A percentile compares a stretch with the other conserved stretches of the same genome.
Conservation (phyloP, 2,797 vertebrate genomes). For the Cyprinella venusta region DNA sequence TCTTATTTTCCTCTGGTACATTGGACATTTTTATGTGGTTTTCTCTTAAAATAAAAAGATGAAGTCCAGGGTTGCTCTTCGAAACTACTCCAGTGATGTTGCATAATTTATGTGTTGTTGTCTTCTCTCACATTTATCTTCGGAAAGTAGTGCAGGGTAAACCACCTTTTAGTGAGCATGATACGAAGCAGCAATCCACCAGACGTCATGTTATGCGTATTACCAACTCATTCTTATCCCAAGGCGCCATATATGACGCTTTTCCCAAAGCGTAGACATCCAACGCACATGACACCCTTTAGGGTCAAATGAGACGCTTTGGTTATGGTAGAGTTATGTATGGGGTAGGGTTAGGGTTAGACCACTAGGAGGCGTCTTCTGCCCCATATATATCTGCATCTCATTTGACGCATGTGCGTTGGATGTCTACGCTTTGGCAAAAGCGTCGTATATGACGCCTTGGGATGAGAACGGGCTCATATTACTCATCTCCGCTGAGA, state of each 20-base stretch:
- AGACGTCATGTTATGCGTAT: slow-evolving; percentile 36
- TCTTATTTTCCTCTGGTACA: slow-evolving; percentile 11
- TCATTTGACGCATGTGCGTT: too few species aligned
- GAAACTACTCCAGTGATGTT: slow-evolving; percentile 1
- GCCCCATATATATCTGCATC: too few species aligned
- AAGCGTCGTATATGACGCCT: too few species aligned
- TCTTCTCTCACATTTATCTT: slow-evolving; percentile 1
- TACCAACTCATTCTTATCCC: background rate
- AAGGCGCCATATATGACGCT: too few species aligned
- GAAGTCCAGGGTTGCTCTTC: background rate
- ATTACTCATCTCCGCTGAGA: slow-evolving; percentile 21
- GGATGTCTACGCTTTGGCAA: too few species aligned
- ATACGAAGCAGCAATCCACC: slow-evolving; percentile 14
- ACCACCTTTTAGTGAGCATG: background rate
- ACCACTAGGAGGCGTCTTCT: too few species aligned
- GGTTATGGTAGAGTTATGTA: too few species aligned
- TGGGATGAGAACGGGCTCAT: too few species aligned
- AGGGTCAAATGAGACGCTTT: too few species aligned
- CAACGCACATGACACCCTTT: too few species aligned
- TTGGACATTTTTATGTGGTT: slow-evolving; percentile 25
- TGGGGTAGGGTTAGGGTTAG: too few species aligned
- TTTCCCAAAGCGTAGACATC: too few species aligned
- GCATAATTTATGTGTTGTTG: background rate
- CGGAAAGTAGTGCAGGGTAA: slow-evolving; percentile 24
- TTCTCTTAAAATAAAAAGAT: slow-evolving; percentile 14